Evolutionary conservation across 2,113 vertebrate genomes (phyloP).

Genomic region (Shinisaurus crocodilurus): DNA sequence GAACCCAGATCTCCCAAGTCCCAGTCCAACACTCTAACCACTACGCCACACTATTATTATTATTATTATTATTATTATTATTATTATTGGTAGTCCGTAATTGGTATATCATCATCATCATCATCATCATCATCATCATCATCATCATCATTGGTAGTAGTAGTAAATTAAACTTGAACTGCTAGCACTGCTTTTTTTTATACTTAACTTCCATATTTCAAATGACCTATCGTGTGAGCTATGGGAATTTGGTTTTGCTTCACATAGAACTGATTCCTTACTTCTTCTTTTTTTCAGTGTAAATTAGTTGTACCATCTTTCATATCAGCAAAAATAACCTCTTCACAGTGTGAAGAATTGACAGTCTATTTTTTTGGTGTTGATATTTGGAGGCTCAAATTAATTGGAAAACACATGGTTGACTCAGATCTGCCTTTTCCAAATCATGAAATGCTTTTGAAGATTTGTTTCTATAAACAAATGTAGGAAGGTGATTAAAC

Average conservation of each 20-base stretch:
- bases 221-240: not conserved
- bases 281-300: not conserved
- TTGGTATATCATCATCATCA: too few species aligned
- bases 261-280: not conserved
- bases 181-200: constrained; percentile 18
- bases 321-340: constrained; percentile 8
- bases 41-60: too few species aligned
- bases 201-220: constrained; percentile 27
- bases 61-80: too few species aligned
- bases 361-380: not conserved
- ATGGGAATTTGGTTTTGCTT: not conserved
- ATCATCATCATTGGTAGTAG: too few species aligned
- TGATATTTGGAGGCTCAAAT: not conserved
- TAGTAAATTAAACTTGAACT: constrained; percentile 17
- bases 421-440: not conserved
- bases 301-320: not conserved
- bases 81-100: too few species aligned
- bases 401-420: constrained; percentile 6
- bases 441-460: not conserved
- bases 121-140: too few species aligned
- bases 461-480: not conserved
- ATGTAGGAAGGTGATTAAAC: not conserved
- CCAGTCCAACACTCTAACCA: too few species aligned
- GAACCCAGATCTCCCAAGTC: too few species aligned
- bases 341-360: not conserved